Evolutionary conservation across 2,113 vertebrate genomes (phyloP).

Genomic region (Fregetta grallaria): DNA sequence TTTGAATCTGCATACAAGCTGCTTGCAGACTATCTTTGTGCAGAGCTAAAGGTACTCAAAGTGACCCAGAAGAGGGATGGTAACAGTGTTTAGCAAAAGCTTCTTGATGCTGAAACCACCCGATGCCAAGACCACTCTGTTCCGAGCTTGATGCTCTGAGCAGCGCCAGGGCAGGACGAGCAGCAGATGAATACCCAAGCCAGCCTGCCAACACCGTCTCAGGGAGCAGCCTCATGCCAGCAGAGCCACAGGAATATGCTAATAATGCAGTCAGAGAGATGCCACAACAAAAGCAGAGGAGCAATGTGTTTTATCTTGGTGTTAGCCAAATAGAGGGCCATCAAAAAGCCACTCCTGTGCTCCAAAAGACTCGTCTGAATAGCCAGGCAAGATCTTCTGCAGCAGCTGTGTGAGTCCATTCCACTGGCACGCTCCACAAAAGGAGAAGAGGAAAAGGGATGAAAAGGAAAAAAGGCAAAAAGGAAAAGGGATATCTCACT

Average conservation of each 20-base stretch:
- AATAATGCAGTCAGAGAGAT: background rate
- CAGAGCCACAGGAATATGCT: background rate
- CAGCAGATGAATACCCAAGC: background rate
- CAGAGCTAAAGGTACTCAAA: background rate
- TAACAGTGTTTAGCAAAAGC: background rate
- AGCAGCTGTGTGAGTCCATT: background rate
- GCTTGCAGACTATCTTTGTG: background rate
- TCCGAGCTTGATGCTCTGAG: background rate
- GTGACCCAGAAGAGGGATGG: background rate
- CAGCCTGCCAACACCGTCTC: background rate
- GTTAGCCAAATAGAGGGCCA: background rate
- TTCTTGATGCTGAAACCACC: background rate
- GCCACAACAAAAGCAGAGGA: background rate
- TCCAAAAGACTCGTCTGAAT: background rate
- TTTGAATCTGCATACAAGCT: background rate
- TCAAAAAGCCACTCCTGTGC: background rate
- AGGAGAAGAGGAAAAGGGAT: background rate
- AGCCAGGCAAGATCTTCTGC: background rate
- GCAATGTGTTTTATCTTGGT: background rate
- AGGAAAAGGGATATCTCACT: background rate
- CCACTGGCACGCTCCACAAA: background rate
- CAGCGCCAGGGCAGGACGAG: background rate
- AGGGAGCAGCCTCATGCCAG: background rate
- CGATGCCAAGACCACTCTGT: background rate
- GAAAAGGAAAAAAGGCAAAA: background rate